Conservation (phyloP, 2,113 vertebrate species). For the Copsychus sechellarum region DNA sequence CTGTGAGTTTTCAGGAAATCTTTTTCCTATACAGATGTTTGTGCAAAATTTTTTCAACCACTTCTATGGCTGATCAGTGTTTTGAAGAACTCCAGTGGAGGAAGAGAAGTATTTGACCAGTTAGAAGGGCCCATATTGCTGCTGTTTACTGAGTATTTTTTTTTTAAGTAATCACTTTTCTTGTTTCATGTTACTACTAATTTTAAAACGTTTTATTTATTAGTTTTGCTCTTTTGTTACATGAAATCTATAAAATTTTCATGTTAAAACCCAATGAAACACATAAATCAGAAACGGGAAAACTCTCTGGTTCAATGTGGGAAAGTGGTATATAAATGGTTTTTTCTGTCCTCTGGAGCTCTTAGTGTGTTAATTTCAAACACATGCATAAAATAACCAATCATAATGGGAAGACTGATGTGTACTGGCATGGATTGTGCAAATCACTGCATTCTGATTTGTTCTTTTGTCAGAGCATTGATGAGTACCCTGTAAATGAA, state of each 20-base stretch:
- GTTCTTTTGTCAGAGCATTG: neutral
- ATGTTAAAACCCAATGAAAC: neutral
- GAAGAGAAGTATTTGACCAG: neutral
- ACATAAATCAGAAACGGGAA: neutral
- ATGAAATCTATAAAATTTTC: neutral
- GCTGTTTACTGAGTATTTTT: neutral
- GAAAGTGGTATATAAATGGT: neutral
- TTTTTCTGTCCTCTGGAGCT: neutral
- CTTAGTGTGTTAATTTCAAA: neutral
- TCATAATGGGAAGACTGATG: neutral
- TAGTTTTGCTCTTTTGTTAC: neutral
- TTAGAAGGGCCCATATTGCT: neutral
- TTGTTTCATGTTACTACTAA: neutral
- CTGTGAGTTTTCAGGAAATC: neutral
- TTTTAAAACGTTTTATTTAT: neutral
- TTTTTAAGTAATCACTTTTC: neutral
- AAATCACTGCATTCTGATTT: neutral
- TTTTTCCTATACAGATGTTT: neutral
- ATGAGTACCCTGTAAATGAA: neutral
- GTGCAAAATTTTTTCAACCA: neutral
- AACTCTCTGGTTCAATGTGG: neutral
- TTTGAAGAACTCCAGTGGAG: neutral
- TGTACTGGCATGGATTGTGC: neutral
- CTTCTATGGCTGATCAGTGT: neutral
- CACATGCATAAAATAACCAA: neutral